Conservation (phyloP, 2,888 invertebrate genomes). For the Drosophila greeni region DNA sequence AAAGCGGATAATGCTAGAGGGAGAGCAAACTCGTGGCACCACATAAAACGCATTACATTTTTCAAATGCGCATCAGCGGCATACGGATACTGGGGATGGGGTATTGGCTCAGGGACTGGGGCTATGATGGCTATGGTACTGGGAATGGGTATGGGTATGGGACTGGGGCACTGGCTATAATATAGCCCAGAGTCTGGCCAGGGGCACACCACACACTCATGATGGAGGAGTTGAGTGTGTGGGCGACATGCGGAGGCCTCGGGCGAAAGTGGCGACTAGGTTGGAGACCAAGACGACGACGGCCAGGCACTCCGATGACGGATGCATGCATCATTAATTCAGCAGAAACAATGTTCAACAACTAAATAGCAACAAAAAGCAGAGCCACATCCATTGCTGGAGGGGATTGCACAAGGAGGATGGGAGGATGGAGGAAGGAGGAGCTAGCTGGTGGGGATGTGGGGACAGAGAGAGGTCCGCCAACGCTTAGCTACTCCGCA, state of each 20-base stretch:
- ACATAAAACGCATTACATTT: constrained; percentile 61
- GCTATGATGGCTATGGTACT: background rate
- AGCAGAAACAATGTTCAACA: constrained; percentile 48
- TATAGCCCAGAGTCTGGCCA: constrained; percentile 11
- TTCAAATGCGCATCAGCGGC: constrained; percentile 53
- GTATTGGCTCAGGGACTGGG: constrained; percentile 9
- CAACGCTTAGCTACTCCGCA: constrained; percentile 26
- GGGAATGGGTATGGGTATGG: background rate
- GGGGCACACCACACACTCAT: background rate
- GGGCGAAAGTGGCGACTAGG: constrained; percentile 60
- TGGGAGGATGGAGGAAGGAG: constrained; percentile 1
- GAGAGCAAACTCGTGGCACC: constrained; percentile 35
- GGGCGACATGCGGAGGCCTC: constrained; percentile 42
- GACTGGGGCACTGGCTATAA: constrained; percentile 9
- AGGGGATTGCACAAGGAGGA: background rate
- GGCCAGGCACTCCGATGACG: constrained; percentile 66
- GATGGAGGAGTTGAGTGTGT: constrained; percentile 36
- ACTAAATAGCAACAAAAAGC: constrained; percentile 32
- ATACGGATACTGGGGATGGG: constrained; percentile 1
- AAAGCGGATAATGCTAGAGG: constrained; percentile 9
- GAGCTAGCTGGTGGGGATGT: background rate
- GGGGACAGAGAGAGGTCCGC: constrained; percentile 22
- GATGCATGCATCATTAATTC: constrained; percentile 75
- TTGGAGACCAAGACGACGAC: constrained; percentile 35
- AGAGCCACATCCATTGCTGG: constrained; percentile 19